A percentile compares a stretch with the other conserved stretches of the same genome.
These are phyloP conservation scores for Hyalella azteca DNA, from an alignment of 2,888 invertebrate species.

Conservation along the genomic window DNA sequence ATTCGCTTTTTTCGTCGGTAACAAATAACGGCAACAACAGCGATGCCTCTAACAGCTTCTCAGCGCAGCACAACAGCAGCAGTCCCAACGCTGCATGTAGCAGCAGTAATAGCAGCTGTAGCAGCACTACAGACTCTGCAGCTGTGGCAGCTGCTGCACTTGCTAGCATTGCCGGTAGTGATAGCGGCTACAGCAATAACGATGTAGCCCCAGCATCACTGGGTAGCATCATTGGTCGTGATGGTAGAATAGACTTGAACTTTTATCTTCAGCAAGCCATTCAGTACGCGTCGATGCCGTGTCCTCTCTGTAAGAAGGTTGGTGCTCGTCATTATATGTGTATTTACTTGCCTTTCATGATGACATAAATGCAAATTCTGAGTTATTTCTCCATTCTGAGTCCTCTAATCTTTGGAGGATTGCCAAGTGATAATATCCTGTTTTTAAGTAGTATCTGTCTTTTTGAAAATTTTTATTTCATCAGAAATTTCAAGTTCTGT, in stretches of 20 bases:
- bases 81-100: not conserved
- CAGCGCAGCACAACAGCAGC: not conserved
- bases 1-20: not conserved
- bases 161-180: not conserved
- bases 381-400: no score
- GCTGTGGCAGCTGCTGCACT: constrained; percentile 19
- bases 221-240: constrained; percentile 31
- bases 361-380: no score
- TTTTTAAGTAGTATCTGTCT: no score
- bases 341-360: no score
- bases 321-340: no score
- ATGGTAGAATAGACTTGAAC: constrained; percentile 57
- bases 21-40: not conserved
- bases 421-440: no score
- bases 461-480: no score
- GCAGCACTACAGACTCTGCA: not conserved
- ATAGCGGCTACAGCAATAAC: not conserved
- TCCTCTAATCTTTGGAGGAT: no score
- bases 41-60: not conserved
- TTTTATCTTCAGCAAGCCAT: constrained; percentile 57
- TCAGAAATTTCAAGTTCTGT: no score
- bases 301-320: constrained; percentile 57
- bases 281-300: constrained; percentile 58
- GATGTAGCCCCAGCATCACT: not conserved
- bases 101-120: not conserved